Conservation (phyloP, 64 coral and sea anemone genomes). For the Actinia tenebrosa region DNA sequence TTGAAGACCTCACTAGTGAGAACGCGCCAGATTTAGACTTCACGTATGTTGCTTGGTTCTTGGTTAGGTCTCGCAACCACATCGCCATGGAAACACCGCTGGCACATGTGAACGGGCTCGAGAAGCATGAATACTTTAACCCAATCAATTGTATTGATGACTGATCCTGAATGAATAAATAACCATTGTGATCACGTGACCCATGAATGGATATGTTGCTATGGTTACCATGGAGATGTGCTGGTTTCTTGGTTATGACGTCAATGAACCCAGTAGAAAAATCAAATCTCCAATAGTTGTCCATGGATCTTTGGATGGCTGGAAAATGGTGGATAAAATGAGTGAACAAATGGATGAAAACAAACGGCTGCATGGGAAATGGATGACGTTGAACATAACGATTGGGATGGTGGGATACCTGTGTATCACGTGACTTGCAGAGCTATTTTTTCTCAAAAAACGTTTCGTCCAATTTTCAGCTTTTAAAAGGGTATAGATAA, state of each 20-base stretch:
- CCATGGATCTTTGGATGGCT: background rate
- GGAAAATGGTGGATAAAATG: background rate
- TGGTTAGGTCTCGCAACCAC: background rate
- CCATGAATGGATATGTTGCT: background rate
- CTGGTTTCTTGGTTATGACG: background rate
- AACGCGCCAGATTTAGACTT: background rate
- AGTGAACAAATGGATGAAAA: background rate
- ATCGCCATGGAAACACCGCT: background rate
- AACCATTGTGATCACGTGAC: slow-evolving; percentile 5
- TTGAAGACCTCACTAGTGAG: background rate
- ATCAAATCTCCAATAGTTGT: slow-evolving; percentile 12
- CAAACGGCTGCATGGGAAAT: no score
- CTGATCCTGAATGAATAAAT: background rate
- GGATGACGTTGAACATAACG: no score
- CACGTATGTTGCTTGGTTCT: background rate
- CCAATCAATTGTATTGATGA: background rate
- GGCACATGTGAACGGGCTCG: background rate
- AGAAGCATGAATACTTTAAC: background rate
- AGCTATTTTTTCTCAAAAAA: no score
- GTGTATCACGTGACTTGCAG: no score
- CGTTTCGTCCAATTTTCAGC: no score
- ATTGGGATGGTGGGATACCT: no score
- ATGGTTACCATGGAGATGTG: background rate
- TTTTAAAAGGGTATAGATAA: no score
- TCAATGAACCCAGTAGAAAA: background rate